Conservation (phyloP, 1,140 invertebrate species). For the Varroa destructor region DNA sequence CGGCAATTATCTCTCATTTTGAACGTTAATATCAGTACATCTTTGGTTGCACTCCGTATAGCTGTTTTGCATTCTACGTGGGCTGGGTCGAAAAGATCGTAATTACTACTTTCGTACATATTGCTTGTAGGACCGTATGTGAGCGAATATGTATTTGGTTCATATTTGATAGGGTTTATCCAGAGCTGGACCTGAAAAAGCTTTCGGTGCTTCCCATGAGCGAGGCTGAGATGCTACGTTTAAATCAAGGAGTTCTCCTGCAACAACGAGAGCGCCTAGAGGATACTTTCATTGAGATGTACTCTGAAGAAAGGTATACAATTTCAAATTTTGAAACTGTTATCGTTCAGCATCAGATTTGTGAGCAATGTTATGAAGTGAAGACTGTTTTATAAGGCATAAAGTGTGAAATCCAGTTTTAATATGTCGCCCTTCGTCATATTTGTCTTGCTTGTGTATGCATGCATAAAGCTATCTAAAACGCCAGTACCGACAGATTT, state of each 20-base stretch:
- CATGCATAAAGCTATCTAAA: background rate
- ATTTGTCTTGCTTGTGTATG: too few relatives aligned
- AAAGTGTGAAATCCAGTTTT: too few relatives aligned
- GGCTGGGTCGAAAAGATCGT: too few relatives aligned
- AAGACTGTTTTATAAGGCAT: too few relatives aligned
- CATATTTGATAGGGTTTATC: slow-evolving; percentile 5
- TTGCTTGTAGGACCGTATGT: too few relatives aligned
- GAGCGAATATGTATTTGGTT: background rate
- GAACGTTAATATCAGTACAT: too few relatives aligned
- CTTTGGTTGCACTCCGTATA: too few relatives aligned
- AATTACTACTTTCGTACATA: too few relatives aligned
- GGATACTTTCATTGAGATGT: slow-evolving; percentile 18
- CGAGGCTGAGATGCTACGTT: slow-evolving; percentile 4
- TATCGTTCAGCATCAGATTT: background rate
- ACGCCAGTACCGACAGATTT: background rate
- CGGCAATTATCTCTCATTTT: too few relatives aligned
- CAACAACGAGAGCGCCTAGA: slow-evolving; percentile 2
- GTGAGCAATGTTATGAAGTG: too few relatives aligned
- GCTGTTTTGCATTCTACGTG: too few relatives aligned
- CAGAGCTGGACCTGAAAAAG: slow-evolving; percentile 18
- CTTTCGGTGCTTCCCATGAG: slow-evolving; percentile 10
- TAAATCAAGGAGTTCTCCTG: slow-evolving; percentile 20
- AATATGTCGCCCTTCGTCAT: too few relatives aligned
- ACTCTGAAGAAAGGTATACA: background rate
- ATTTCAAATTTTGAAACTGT: slow-evolving; percentile 4